These are phyloP conservation scores for Phymorhynchus buccinoides DNA, from an alignment of 1,140 invertebrate species.

Conservation along the genomic window DNA sequence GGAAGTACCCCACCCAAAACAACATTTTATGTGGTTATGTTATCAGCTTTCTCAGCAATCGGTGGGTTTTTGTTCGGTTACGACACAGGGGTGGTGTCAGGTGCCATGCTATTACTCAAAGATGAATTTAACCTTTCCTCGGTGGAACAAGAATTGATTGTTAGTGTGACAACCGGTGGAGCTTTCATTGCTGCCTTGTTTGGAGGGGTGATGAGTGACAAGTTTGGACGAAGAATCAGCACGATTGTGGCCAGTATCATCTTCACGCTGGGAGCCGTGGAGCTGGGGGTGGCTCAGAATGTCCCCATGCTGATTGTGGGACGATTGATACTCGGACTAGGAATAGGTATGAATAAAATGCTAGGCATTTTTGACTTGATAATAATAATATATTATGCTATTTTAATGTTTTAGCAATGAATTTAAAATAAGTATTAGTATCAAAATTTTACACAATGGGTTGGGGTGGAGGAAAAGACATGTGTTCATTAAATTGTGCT, in stretches of 20 bases:
- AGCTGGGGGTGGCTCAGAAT: conserved; percentile 75
- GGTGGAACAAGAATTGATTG: conserved; percentile 75
- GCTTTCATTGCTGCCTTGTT: conserved; percentile 56
- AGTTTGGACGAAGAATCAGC: conserved; percentile 75
- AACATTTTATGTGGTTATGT: conserved; percentile 72
- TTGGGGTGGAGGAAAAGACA: too few species aligned
- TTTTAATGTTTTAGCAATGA: too few species aligned
- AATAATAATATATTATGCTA: too few species aligned
- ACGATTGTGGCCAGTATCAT: conserved; percentile 77
- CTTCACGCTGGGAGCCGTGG: conserved; percentile 76
- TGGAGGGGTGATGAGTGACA: conserved; percentile 75
- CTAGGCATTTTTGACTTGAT: too few species aligned
- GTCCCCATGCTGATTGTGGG: conserved; percentile 76
- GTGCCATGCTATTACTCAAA: conserved; percentile 77
- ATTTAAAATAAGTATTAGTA: not conserved
- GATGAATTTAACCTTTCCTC: conserved; percentile 72
- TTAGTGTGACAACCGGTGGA: conserved; percentile 72
- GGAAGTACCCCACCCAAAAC: not conserved
- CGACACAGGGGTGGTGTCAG: conserved; percentile 79
- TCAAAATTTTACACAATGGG: too few species aligned
- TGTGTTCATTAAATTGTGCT: too few species aligned
- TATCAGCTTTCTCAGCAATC: conserved; percentile 76
- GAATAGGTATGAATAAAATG: conserved; percentile 74
- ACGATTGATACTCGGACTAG: conserved; percentile 77
- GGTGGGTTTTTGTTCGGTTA: conserved; percentile 80